Evolutionary conservation across 2,113 vertebrate genomes (phyloP).

Genomic region (Silurus asotus): DNA sequence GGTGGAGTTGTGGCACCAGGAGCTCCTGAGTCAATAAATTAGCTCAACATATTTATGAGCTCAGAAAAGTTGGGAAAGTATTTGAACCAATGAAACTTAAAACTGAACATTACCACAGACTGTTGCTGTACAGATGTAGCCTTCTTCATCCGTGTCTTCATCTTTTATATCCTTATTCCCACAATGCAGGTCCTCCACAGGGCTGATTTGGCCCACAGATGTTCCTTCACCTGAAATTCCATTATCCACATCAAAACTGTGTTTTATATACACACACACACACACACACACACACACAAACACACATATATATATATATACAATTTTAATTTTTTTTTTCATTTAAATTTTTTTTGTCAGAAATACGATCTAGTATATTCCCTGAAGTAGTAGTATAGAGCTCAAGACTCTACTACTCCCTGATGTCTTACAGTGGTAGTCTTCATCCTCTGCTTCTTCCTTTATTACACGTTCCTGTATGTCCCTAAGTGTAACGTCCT

Average conservation of each 20-base stretch:
- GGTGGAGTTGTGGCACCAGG: too few species aligned
- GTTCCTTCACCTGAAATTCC: slow-evolving; percentile 2
- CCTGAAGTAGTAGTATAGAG: neutral
- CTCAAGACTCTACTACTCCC: neutral
- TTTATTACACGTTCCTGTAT: neutral
- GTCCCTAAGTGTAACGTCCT: neutral
- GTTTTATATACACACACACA: too few species aligned
- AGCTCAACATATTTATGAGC: too few species aligned
- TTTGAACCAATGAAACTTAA: neutral
- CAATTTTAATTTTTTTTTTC: too few species aligned
- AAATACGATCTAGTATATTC: neutral
- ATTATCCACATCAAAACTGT: neutral
- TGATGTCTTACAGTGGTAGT: neutral
- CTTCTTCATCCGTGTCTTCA: neutral
- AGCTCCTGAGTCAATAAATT: too few species aligned
- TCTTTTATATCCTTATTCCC: neutral
- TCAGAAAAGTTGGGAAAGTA: too few species aligned
- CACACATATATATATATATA: too few species aligned
- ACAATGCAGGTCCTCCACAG: neutral
- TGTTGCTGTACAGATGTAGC: neutral
- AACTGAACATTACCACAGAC: neutral
- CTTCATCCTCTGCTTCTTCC: neutral
- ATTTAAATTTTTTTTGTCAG: neutral
- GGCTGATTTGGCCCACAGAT: neutral
- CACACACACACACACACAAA: too few species aligned